phyloP scores from a whole-genome alignment of 2,797 vertebrate genomes.

The Manis crassicaudata region DNA sequence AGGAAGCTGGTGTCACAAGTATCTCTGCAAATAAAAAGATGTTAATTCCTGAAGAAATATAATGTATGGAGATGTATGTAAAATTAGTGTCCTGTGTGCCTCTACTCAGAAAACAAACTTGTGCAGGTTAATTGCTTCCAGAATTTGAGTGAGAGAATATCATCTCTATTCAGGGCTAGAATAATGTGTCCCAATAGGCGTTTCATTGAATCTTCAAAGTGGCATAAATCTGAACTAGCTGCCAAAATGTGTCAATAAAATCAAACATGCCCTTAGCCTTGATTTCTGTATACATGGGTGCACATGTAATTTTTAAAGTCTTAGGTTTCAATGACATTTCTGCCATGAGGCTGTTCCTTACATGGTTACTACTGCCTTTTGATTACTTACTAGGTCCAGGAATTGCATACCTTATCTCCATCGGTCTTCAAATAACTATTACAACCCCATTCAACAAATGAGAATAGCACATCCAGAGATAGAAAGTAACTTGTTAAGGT shows the following conservation, averaged over 20 bases:
- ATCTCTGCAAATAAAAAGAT: neutral
- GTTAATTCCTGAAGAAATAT: neutral
- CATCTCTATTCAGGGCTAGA: neutral
- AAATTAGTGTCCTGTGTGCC: neutral
- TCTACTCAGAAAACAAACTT: neutral
- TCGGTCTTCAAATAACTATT: neutral
- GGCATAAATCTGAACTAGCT: neutral
- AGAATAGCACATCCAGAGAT: neutral
- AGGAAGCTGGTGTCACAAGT: neutral
- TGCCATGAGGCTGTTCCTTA: neutral
- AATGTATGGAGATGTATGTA: neutral
- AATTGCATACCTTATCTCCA: neutral
- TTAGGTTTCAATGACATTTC: neutral
- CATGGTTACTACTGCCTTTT: neutral
- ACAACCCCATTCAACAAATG: neutral
- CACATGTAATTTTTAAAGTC: neutral
- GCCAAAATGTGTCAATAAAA: neutral
- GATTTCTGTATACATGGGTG: neutral
- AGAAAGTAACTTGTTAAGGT: neutral
- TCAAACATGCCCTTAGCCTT: neutral
- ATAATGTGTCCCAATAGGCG: neutral
- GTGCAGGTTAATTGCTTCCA: neutral
- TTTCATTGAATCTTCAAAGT: constrained; percentile 5
- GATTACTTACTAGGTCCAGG: neutral
- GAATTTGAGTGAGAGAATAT: neutral